Conservation (phyloP, 2,113 vertebrate species). For the Patagioenas fasciata region DNA sequence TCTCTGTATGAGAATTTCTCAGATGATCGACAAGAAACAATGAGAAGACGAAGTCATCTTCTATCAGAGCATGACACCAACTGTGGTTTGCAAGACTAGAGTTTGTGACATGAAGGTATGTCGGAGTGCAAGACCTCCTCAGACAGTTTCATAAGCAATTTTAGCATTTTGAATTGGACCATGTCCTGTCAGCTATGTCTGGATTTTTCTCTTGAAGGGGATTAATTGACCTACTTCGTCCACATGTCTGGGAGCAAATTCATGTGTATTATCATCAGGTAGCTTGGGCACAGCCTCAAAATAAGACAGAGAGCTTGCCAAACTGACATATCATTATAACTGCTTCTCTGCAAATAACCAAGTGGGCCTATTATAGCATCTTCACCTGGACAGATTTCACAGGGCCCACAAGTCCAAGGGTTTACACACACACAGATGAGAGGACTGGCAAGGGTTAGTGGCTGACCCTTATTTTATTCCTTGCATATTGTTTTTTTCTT, state of each 20-base stretch:
- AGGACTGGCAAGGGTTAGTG: not conserved
- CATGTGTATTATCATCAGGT: not conserved
- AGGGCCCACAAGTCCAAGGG: not conserved
- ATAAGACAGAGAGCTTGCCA: not conserved
- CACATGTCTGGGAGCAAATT: not conserved
- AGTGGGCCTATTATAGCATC: not conserved
- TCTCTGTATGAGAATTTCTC: not conserved
- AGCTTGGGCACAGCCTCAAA: constrained; percentile 3
- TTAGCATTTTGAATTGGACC: not conserved
- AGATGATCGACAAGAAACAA: not conserved
- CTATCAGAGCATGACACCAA: not conserved
- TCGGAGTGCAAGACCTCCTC: not conserved
- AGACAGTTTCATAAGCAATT: not conserved
- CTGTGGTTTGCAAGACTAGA: not conserved
- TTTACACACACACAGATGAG: not conserved
- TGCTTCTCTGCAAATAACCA: not conserved
- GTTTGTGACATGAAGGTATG: not conserved
- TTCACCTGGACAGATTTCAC: not conserved
- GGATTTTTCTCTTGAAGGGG: not conserved
- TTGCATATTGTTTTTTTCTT: not conserved
- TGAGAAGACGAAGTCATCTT: not conserved
- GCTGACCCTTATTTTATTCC: not conserved
- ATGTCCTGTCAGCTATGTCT: not conserved
- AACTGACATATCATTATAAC: not conserved
- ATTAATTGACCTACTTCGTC: not conserved